phyloP scores from a whole-genome alignment of 2,113 vertebrate genomes.

The Numida meleagris region DNA sequence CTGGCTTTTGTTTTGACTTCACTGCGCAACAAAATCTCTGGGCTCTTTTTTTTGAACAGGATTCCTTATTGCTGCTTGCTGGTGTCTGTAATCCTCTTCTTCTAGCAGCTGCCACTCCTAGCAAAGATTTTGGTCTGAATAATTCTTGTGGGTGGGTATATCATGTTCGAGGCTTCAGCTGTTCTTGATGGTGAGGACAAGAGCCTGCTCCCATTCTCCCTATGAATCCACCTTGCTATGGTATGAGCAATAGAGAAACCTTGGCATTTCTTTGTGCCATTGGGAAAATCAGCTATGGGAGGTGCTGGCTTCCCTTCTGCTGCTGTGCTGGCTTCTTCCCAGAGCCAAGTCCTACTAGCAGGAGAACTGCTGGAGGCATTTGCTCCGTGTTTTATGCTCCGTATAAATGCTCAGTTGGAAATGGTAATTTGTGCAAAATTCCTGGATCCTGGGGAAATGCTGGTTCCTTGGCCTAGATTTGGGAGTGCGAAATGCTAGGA shows the following conservation, averaged over 20 bases:
- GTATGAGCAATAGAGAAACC: accelerated
- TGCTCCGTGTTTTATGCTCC: accelerated
- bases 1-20: neutral
- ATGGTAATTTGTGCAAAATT: neutral
- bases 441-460: accelerated
- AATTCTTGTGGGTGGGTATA: neutral
- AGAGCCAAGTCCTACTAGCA: neutral
- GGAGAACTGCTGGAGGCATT: neutral
- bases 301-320: neutral
- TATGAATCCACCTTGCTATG: neutral
- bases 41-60: neutral
- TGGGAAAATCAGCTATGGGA: neutral
- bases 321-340: neutral
- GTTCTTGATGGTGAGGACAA: neutral
- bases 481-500: neutral
- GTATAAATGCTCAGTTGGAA: neutral
- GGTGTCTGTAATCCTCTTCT: neutral
- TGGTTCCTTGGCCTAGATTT: neutral
- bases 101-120: accelerated
- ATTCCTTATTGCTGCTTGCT: neutral
- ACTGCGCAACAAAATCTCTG: neutral
- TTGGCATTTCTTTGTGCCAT: neutral
- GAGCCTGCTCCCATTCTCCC: neutral
- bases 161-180: neutral
- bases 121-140: neutral